Evolutionary conservation across 2,113 vertebrate genomes (phyloP).

Genomic region (Camarhynchus parvulus): DNA sequence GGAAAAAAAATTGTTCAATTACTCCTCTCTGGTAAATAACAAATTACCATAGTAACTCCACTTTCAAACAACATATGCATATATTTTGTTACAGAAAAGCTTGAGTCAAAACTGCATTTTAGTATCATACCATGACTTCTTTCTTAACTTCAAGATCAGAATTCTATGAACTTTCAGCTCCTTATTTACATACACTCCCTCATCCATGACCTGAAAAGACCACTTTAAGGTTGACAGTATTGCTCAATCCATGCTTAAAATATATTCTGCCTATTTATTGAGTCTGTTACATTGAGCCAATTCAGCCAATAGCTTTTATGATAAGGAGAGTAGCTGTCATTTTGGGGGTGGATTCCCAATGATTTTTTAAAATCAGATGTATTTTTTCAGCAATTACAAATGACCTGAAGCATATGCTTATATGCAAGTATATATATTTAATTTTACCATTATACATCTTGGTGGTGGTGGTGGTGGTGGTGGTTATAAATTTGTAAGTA

Average conservation of each 20-base stretch:
- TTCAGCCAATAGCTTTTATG: neutral
- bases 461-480: neutral
- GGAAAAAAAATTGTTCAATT: conserved; percentile 49
- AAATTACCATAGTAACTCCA: conserved; percentile 70
- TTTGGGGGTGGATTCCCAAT: neutral
- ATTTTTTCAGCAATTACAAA: neutral
- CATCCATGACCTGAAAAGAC: neutral
- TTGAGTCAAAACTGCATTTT: neutral
- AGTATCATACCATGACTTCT: neutral
- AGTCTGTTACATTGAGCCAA: neutral
- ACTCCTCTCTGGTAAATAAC: conserved; percentile 60
- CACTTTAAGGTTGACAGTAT: neutral
- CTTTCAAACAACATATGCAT: conserved; percentile 48
- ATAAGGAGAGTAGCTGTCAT: neutral
- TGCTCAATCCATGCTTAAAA: neutral
- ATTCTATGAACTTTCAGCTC: neutral
- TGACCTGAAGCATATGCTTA: neutral
- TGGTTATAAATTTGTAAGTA: neutral
- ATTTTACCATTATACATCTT: neutral
- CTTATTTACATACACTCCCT: neutral
- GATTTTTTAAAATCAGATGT: neutral
- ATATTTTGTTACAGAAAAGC: conserved; percentile 12
- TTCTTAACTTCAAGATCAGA: neutral
- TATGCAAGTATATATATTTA: neutral
- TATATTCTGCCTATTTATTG: neutral